A percentile compares a stretch with the other conserved stretches of the same genome.
Conservation (phyloP, 1,140 invertebrate genomes). For the Drosophila subobscura region DNA sequence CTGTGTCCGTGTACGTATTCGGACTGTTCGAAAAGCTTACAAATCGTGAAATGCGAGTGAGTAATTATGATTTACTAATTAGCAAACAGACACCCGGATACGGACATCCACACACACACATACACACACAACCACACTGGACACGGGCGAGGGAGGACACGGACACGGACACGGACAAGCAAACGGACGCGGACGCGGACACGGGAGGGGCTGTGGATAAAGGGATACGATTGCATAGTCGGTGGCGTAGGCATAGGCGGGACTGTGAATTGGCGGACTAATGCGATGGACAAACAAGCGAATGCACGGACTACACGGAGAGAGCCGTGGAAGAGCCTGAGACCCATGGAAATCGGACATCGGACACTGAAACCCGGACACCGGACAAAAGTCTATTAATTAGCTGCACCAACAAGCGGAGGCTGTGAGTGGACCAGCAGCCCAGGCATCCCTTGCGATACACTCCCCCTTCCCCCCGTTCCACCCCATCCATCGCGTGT, state of each 20-base stretch:
- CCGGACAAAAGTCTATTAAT: constrained; percentile 66
- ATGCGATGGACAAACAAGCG: constrained; percentile 57
- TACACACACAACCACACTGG: constrained; percentile 28
- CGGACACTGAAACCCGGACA: not conserved
- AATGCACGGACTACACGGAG: constrained; percentile 13
- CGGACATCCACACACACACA: constrained; percentile 52
- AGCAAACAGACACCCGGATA: constrained; percentile 62
- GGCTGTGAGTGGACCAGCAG: not conserved
- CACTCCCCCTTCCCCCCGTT: not conserved
- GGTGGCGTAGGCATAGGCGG: constrained; percentile 20
- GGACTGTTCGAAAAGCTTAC: constrained; percentile 32
- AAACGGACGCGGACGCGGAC: constrained; percentile 14
- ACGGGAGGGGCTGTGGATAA: not conserved
- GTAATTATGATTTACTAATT: constrained; percentile 82
- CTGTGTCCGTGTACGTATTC: no score
- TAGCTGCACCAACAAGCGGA: constrained; percentile 49
- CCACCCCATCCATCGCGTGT: constrained; percentile 5
- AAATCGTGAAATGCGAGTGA: constrained; percentile 76
- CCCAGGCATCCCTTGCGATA: no score
- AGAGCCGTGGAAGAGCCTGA: constrained; percentile 37
- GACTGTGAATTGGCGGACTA: constrained; percentile 45
- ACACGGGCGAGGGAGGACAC: not conserved
- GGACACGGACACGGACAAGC: constrained; percentile 12
- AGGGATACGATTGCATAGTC: constrained; percentile 4
- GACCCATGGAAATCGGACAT: constrained; percentile 30